Conservation (phyloP, 2,888 invertebrate species). For the Scaptomyza polygonia region DNA sequence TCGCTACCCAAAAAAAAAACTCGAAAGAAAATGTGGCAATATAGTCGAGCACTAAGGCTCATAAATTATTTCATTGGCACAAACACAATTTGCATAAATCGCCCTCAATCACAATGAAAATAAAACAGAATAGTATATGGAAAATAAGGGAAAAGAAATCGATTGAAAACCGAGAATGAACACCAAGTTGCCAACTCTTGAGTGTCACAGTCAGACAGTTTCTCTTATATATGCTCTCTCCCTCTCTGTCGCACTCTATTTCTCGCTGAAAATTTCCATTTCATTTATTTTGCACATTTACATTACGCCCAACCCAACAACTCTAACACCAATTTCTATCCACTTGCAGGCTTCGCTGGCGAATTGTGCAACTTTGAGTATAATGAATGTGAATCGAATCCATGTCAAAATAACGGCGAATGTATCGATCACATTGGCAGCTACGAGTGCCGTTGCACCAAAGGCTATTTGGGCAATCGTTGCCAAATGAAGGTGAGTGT, state of each 20-base stretch:
- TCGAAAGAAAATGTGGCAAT: conserved; percentile 31
- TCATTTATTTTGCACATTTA: conserved; percentile 79
- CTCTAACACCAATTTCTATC: conserved; percentile 32
- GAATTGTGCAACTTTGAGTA: conserved; percentile 90
- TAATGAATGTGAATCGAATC: conserved; percentile 91
- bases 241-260: background rate
- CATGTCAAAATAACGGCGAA: conserved; percentile 90
- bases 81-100: conserved; percentile 82
- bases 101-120: conserved; percentile 66
- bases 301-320: conserved; percentile 46
- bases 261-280: conserved; percentile 73
- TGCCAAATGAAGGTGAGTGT: conserved; percentile 89
- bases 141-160: conserved; percentile 14
- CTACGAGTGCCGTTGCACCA: conserved; percentile 88
- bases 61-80: conserved; percentile 80
- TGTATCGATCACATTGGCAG: conserved; percentile 90
- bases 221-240: background rate
- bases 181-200: conserved; percentile 16
- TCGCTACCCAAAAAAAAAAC: conserved; percentile 4
- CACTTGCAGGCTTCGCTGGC: conserved; percentile 88
- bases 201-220: conserved; percentile 38
- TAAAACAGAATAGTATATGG: conserved; percentile 19
- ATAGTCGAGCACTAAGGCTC: conserved; percentile 60
- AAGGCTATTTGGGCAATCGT: conserved; percentile 89
- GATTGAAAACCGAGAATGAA: background rate